A percentile compares a stretch with the other conserved stretches of the same genome.
These are phyloP conservation scores for Bovichtus diacanthus DNA, from an alignment of 2,797 vertebrate species.

Conservation along the genomic window DNA sequence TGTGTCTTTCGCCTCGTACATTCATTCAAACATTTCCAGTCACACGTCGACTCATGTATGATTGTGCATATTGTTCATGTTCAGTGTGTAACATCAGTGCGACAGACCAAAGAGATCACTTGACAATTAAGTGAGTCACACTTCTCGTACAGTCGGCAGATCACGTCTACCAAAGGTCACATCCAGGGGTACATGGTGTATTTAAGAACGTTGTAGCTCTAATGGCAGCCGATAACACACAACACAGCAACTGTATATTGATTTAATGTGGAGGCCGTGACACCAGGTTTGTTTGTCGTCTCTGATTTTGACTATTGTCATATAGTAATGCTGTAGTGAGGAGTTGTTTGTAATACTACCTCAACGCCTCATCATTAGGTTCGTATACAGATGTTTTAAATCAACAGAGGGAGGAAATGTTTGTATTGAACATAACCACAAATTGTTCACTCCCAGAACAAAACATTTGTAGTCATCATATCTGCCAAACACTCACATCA, in stretches of 20 bases:
- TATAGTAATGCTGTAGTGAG: no score
- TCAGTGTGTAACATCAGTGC: constrained; percentile 10
- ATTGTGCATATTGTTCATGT: constrained; percentile 7
- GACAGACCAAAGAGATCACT: neutral
- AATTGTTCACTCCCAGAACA: no score
- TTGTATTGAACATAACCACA: neutral
- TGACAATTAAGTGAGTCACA: constrained; percentile 3
- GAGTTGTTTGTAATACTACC: neutral
- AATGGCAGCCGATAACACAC: neutral
- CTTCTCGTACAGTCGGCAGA: neutral
- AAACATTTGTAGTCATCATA: no score
- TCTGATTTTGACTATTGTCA: neutral
- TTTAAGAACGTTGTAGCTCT: neutral
- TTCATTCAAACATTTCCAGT: constrained; percentile 24
- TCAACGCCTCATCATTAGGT: neutral
- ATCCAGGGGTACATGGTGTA: neutral
- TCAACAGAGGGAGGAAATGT: no score
- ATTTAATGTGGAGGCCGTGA: constrained; percentile 3
- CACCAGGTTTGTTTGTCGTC: neutral
- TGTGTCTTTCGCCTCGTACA: constrained; percentile 29
- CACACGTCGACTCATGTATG: constrained; percentile 11
- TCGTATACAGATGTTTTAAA: no score
- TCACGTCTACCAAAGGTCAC: constrained; percentile 2
- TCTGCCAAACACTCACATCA: no score
- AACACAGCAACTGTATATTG: neutral